Percentiles rank a stretch among this genome's conserved stretches.
These are phyloP conservation scores for Neomorphus geoffroyi DNA, from an alignment of 2,797 vertebrate genomes.

Conservation along the genomic window DNA sequence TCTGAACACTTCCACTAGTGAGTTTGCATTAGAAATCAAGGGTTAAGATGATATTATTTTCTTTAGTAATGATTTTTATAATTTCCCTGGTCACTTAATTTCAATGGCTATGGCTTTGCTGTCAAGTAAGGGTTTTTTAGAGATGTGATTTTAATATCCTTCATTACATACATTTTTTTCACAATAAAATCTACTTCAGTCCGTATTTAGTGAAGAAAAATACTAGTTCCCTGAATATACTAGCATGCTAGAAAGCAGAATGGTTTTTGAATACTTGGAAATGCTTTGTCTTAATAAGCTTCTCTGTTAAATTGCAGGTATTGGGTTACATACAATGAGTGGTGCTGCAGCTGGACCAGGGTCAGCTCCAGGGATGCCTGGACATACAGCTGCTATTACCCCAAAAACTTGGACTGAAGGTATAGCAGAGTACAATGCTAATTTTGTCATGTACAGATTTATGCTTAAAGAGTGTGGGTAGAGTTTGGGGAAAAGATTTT, in stretches of 20 bases:
- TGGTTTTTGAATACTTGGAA: not conserved
- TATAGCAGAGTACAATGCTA: slow-evolving; percentile 23
- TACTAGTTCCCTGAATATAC: not conserved
- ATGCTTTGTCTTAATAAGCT: not conserved
- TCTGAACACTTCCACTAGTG: not conserved
- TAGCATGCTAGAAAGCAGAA: not conserved
- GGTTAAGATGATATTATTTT: not conserved
- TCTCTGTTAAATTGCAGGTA: slow-evolving; percentile 69
- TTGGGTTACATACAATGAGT: slow-evolving; percentile 78
- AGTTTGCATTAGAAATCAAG: not conserved
- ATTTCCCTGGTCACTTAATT: not conserved
- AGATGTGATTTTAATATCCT: not conserved
- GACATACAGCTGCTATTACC: slow-evolving; percentile 76
- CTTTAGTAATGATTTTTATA: not conserved
- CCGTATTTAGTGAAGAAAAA: not conserved
- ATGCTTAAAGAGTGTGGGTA: not conserved
- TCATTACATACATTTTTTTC: not conserved
- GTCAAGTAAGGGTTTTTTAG: not conserved
- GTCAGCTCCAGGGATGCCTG: slow-evolving; percentile 80
- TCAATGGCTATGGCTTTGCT: not conserved
- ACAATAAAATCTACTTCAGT: not conserved
- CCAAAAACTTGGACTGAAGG: slow-evolving; percentile 87
- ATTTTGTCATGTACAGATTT: not conserved
- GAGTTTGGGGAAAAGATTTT: not conserved
- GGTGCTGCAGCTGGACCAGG: slow-evolving; percentile 78